These are phyloP conservation scores for Drosophila fungiperda DNA, from an alignment of 2,888 invertebrate species.

Conservation along the genomic window DNA sequence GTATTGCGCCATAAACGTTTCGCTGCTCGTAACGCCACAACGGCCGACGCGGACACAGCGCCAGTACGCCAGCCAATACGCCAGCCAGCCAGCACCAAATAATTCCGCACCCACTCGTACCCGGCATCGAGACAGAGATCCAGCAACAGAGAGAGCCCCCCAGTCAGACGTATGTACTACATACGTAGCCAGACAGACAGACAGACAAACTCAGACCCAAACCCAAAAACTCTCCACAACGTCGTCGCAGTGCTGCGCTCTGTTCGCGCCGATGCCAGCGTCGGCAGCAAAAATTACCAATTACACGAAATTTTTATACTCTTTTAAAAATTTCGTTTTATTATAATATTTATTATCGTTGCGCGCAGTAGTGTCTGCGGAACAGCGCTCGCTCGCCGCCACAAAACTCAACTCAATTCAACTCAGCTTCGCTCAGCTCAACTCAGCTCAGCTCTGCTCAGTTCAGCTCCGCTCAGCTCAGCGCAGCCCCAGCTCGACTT, in stretches of 20 bases:
- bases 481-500: conserved; percentile 38
- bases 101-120: conserved; percentile 47
- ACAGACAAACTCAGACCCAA: conserved; percentile 46
- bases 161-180: conserved; percentile 22
- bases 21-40: conserved; percentile 86
- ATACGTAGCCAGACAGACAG: conserved; percentile 16
- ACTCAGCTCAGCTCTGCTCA: conserved; percentile 14
- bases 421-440: conserved; percentile 27
- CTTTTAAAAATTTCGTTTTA: conserved; percentile 85
- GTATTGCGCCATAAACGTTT: conserved; percentile 86
- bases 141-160: conserved; percentile 35
- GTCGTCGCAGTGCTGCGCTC: conserved; percentile 56
- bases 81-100: conserved; percentile 36
- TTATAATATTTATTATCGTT: conserved; percentile 86
- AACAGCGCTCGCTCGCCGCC: conserved; percentile 65
- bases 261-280: conserved; percentile 56
- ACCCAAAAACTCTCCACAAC: conserved; percentile 46
- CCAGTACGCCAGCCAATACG: conserved; percentile 46
- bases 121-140: conserved; percentile 53
- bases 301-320: conserved; percentile 86
- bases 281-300: conserved; percentile 83
- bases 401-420: conserved; percentile 49
- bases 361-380: conserved; percentile 85
- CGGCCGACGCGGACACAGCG: conserved; percentile 83
- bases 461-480: conserved; percentile 32